Conservation (phyloP, 1,140 invertebrate species). For the Atta cephalotes region DNA sequence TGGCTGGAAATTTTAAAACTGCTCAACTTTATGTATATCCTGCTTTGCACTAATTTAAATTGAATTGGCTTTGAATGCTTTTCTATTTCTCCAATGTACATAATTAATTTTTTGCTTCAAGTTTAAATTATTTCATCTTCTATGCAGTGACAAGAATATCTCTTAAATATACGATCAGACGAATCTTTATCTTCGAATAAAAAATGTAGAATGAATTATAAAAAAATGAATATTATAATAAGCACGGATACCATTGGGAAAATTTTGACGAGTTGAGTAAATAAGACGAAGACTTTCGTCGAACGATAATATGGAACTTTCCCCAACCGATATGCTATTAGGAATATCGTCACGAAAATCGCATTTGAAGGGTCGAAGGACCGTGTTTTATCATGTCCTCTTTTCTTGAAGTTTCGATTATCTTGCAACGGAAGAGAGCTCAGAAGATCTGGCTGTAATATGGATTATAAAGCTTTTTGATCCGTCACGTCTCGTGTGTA, state of each 20-base stretch:
- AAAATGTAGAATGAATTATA: slow-evolving; percentile 5
- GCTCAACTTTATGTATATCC: neutral
- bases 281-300: slow-evolving; percentile 36
- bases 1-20: neutral
- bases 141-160: neutral
- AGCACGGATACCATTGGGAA: neutral
- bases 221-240: neutral
- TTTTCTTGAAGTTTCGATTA: slow-evolving; percentile 32
- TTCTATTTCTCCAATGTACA: neutral
- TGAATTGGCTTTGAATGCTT: neutral
- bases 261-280: slow-evolving; percentile 30
- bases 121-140: neutral
- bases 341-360: slow-evolving; percentile 31
- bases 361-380: neutral
- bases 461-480: slow-evolving; percentile 34
- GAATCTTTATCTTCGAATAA: neutral
- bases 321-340: neutral
- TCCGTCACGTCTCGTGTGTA: slow-evolving; percentile 3
- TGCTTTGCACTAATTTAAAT: neutral
- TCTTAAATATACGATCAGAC: neutral
- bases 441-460: slow-evolving; percentile 33
- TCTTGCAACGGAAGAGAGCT: neutral
- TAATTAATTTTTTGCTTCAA: neutral
- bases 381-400: neutral
- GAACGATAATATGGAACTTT: neutral